phyloP scores from a whole-genome alignment of 2,797 vertebrate genomes.

The Chloroceryle amazona region DNA sequence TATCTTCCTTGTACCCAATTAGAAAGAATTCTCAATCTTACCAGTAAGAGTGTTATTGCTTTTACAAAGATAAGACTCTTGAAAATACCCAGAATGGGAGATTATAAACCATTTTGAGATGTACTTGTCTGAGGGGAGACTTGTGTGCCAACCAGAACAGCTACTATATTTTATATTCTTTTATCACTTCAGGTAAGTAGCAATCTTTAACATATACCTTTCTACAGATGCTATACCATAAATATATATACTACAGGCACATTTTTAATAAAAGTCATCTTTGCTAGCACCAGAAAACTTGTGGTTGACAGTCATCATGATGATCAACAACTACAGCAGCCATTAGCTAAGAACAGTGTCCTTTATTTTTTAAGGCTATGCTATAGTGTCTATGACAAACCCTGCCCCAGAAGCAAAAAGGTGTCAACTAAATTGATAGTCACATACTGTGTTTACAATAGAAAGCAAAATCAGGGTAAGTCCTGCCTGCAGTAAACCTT shows the following conservation, averaged over 20 bases:
- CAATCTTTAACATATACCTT: not conserved
- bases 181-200: not conserved
- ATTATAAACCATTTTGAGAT: too few species aligned
- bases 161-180: not conserved
- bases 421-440: too few species aligned
- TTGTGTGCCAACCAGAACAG: not conserved
- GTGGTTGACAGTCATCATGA: not conserved
- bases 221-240: not conserved
- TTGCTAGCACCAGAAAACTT: not conserved
- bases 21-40: not conserved
- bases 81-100: too few species aligned
- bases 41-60: not conserved
- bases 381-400: not conserved
- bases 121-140: too few species aligned
- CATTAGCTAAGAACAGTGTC: not conserved
- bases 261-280: not conserved
- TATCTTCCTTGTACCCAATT: not conserved
- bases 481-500: too few species aligned
- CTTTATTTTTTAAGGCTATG: not conserved
- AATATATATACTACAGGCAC: not conserved
- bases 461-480: too few species aligned
- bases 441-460: too few species aligned
- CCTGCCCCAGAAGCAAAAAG: too few species aligned
- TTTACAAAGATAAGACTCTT: not conserved
- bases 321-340: not conserved